Evolutionary conservation across 2,888 invertebrate species (phyloP).

Genomic region (Lysandra coridon): DNA sequence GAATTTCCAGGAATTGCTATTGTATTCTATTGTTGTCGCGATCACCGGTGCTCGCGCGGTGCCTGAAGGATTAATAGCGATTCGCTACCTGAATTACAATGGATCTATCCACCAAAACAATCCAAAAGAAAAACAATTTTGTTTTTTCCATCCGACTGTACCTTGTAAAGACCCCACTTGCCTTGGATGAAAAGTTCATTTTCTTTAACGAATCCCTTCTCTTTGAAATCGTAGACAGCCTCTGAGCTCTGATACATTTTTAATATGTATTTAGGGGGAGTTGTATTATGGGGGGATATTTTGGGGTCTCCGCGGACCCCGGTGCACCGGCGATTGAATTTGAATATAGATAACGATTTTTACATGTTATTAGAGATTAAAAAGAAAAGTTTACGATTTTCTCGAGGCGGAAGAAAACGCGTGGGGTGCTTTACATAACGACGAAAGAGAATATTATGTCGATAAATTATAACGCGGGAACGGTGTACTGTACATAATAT

Average conservation of each 20-base stretch:
- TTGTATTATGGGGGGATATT: slow-evolving; percentile 3
- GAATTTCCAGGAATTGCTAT: too few species aligned
- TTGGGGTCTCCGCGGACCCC: slow-evolving; percentile 39
- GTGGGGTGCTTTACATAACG: neutral
- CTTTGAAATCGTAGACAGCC: slow-evolving; percentile 62
- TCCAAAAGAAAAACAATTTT: neutral
- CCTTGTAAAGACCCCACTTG: slow-evolving; percentile 51
- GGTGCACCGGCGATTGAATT: slow-evolving; percentile 51
- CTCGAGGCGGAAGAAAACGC: neutral
- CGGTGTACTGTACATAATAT: neutral
- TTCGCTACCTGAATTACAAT: neutral
- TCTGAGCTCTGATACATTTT: slow-evolving; percentile 50
- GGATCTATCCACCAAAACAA: neutral
- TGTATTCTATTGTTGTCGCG: too few species aligned
- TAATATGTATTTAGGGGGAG: slow-evolving; percentile 47
- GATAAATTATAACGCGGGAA: too few species aligned
- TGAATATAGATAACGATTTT: slow-evolving; percentile 49
- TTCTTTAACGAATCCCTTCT: slow-evolving; percentile 63
- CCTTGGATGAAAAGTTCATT: slow-evolving; percentile 63
- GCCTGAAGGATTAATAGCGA: too few species aligned
- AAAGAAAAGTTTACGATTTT: neutral
- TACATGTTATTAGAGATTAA: slow-evolving; percentile 36
- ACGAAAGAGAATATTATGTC: neutral
- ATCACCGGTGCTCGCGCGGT: too few species aligned
- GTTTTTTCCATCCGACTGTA: slow-evolving; percentile 44